These are phyloP conservation scores for Nothobranchius furzeri DNA, from an alignment of 2,113 vertebrate species.

Conservation along the genomic window DNA sequence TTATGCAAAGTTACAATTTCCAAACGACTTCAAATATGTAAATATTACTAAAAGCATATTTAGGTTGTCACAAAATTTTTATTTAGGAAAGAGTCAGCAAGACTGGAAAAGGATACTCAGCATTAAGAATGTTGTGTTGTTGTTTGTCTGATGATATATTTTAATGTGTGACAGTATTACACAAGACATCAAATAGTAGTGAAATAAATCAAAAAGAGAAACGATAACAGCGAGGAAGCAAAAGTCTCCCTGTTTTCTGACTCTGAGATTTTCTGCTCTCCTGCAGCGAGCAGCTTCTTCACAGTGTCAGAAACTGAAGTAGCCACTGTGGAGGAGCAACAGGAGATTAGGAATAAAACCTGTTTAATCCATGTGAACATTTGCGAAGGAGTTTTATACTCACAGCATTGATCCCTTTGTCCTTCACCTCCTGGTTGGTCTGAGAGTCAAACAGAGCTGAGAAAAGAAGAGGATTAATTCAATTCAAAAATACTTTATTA, in stretches of 20 bases:
- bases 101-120: too few species aligned
- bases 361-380: not conserved
- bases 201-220: too few species aligned
- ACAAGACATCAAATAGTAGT: too few species aligned
- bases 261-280: not conserved
- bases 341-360: slow-evolving; percentile 13
- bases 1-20: not conserved
- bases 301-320: slow-evolving; percentile 73
- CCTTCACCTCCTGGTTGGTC: slow-evolving; percentile 74
- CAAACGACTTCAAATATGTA: too few species aligned
- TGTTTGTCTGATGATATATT: too few species aligned
- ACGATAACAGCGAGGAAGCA: not conserved
- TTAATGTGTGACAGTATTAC: too few species aligned
- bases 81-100: too few species aligned
- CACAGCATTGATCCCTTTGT: slow-evolving; percentile 78
- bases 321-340: slow-evolving; percentile 72
- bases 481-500: too few species aligned
- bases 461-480: slow-evolving; percentile 26
- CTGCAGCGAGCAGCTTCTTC: slow-evolving; percentile 30
- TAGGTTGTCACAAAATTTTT: too few species aligned
- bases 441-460: slow-evolving; percentile 78
- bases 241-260: not conserved
- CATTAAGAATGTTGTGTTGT: too few species aligned
- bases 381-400: slow-evolving; percentile 43
- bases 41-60: too few species aligned